Base-by-base conservation (phyloP, 2,797 vertebrate genomes). In the Tenualosa thibaudeaui region DNA sequence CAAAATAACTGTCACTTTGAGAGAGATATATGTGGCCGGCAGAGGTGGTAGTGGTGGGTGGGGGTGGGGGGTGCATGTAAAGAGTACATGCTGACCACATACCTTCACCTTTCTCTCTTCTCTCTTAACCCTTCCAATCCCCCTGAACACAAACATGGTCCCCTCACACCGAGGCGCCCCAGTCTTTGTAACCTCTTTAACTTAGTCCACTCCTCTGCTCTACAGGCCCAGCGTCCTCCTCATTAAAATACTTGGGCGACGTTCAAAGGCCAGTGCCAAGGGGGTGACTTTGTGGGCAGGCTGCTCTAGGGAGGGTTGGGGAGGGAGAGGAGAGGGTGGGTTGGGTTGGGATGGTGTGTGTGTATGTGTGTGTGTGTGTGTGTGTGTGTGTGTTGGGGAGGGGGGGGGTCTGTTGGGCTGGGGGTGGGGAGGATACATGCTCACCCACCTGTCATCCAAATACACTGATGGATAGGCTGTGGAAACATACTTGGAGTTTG, bases 401-500 rank as follows among this genome's bases (percentile, higher is more conserved):
- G 60, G 87, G 88, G 50, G 81, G n/a, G n/a, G n/a, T n/a, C n/a
- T n/a, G n/a, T n/a, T n/a, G n/a, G 82, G 26, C 51, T 50, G 13
- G 87, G 81, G 84, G 53, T 15, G 24, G 50, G 43, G 84, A 83
- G 89, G 86, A 22, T 49, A 86, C 50, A 50, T 68, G 19, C 82
- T 19, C 68, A 82, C 87, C 88, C 93, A 93, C 93, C 92, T 94
- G 94, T 94, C 93, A 93, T 89, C 88, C 24, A 8, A 31, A 83
- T 82, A 13, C 71, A 78, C 60, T 94, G 93, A 95, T 90, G 90
- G 92, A 94, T 89, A 86, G 82, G 58, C 12, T 87, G 90, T 94
- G 94, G 94, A 94, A 95, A 94, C 90, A 94, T 94, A 94, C 93
- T 94, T 94, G 92, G 92, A 93, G 89, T 94, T 92, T 89, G 88